These are phyloP conservation scores for Ataeniobius toweri DNA, from an alignment of 2,797 vertebrate species.

Conservation along the genomic window DNA sequence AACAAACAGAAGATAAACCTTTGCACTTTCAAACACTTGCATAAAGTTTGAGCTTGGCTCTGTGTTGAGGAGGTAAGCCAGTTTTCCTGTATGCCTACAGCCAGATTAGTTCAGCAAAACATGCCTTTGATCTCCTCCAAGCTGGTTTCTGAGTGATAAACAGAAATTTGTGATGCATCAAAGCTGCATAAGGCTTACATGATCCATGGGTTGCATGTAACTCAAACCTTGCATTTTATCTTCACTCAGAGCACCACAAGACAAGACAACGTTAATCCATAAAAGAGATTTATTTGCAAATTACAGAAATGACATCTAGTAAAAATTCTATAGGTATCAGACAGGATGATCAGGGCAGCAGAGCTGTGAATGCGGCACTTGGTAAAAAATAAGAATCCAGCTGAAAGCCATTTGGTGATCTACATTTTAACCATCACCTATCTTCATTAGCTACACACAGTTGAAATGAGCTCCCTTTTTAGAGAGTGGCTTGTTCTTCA, in stretches of 20 bases:
- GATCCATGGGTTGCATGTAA: constrained; percentile 15
- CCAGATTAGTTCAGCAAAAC: constrained; percentile 62
- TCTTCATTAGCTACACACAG: too few relatives aligned
- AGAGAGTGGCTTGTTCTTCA: too few relatives aligned
- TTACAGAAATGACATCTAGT: constrained; percentile 36
- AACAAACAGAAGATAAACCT: constrained; percentile 64
- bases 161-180: constrained; percentile 45
- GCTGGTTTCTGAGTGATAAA: constrained; percentile 50
- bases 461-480: too few relatives aligned
- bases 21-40: constrained; percentile 50
- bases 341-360: constrained; percentile 1
- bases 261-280: constrained; percentile 26
- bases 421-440: too few relatives aligned
- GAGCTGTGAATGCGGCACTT: background rate
- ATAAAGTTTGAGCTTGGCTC: constrained; percentile 36
- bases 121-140: constrained; percentile 58
- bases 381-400: too few relatives aligned
- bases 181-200: constrained; percentile 23
- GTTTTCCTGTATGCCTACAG: constrained; percentile 39
- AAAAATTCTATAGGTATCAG: constrained; percentile 3
- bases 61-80: constrained; percentile 54
- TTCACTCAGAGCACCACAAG: constrained; percentile 41
- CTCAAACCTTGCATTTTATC: constrained; percentile 37
- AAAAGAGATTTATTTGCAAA: constrained; percentile 16
- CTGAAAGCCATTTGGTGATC: too few relatives aligned